Evolutionary conservation across 2,797 vertebrate genomes (phyloP).

Genomic region (Hydrocynus forskahlii): DNA sequence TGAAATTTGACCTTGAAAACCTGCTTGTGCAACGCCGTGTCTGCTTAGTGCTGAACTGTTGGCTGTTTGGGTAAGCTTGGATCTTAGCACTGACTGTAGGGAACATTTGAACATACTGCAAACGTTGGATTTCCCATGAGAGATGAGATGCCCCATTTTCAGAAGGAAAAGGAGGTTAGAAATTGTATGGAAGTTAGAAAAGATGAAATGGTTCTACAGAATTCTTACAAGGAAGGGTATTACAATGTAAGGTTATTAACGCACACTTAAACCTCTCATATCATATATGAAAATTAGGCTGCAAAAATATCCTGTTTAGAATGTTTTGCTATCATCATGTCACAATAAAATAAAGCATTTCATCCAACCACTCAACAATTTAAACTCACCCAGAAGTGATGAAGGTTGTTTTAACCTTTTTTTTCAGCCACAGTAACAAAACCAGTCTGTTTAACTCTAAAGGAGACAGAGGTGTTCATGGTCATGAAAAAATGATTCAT

Average conservation of each 20-base stretch:
- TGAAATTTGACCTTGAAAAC: conserved; percentile 28
- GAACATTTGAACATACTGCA: conserved; percentile 23
- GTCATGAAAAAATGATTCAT: background rate
- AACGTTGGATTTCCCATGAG: conserved; percentile 31
- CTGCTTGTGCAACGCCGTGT: background rate
- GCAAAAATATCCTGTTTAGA: background rate
- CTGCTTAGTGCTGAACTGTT: conserved; percentile 2
- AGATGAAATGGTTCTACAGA: background rate
- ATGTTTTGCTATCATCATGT: background rate
- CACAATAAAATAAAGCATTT: background rate
- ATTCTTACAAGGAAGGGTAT: background rate
- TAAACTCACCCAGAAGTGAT: background rate
- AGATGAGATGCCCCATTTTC: background rate
- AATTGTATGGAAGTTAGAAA: background rate
- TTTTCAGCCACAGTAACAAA: background rate
- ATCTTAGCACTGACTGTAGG: conserved; percentile 25
- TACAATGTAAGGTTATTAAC: background rate
- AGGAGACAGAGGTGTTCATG: no score
- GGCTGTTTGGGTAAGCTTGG: conserved; percentile 27
- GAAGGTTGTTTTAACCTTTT: no score
- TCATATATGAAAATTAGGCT: background rate
- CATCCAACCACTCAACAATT: background rate
- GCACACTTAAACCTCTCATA: background rate
- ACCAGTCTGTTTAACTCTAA: background rate
- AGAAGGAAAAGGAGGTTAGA: conserved; percentile 6